These are phyloP conservation scores for Nomada fucata DNA, from an alignment of 2,888 invertebrate genomes.

Conservation along the genomic window DNA sequence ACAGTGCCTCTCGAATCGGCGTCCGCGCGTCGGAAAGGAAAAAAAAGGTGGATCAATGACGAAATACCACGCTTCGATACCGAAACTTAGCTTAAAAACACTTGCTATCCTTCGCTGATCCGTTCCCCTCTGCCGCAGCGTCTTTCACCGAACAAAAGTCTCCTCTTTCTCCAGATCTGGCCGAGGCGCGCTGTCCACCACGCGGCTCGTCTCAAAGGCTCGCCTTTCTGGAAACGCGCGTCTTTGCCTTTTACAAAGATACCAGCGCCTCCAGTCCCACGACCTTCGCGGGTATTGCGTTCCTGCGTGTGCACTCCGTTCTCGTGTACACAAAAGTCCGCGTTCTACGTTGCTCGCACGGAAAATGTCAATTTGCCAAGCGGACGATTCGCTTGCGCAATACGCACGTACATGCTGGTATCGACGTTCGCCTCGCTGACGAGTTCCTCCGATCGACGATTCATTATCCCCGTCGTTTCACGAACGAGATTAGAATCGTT, in stretches of 20 bases:
- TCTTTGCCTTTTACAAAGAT: slow-evolving; percentile 57
- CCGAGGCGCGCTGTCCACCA: slow-evolving; percentile 8
- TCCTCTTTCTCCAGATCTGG: slow-evolving; percentile 7
- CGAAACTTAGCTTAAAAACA: slow-evolving; percentile 36
- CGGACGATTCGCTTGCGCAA: slow-evolving; percentile 55
- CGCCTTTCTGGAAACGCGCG: slow-evolving; percentile 65
- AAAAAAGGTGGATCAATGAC: slow-evolving; percentile 55
- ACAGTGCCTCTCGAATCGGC: slow-evolving; percentile 21
- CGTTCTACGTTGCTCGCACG: slow-evolving; percentile 33
- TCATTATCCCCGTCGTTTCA: not conserved
- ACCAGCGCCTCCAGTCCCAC: slow-evolving; percentile 45
- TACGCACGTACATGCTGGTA: not conserved
- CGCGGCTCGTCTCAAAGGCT: slow-evolving; percentile 57
- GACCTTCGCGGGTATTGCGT: slow-evolving; percentile 61
- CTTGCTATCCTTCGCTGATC: not conserved
- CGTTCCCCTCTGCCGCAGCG: not conserved
- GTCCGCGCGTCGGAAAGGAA: slow-evolving; percentile 22
- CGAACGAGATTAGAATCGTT: not conserved
- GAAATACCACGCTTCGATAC: slow-evolving; percentile 57
- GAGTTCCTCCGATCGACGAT: slow-evolving; percentile 15
- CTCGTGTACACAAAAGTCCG: slow-evolving; percentile 33
- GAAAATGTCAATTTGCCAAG: slow-evolving; percentile 58
- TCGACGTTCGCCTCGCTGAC: slow-evolving; percentile 18
- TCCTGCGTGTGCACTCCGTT: slow-evolving; percentile 24
- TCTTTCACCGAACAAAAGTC: slow-evolving; percentile 31